Evolutionary conservation across 2,888 invertebrate species (phyloP), one percentile per base, ranked within the genome.

Genomic region (Ganaspis brasiliensis): DNA sequence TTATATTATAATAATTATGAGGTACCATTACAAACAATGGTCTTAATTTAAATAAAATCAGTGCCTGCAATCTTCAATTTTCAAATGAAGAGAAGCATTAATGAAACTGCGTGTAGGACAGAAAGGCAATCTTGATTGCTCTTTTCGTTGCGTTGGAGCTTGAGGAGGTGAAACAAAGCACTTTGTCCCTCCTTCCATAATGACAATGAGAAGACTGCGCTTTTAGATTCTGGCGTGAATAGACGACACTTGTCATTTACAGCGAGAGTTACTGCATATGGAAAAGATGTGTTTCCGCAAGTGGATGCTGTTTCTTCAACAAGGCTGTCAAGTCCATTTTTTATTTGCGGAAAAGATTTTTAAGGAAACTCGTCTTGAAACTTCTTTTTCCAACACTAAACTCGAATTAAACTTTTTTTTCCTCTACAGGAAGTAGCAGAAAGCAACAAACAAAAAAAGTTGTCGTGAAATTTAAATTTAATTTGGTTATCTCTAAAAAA

Each of bases 271-370:
- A 45, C 52, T 52, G 52, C 24, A 63, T 45, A 24, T 67, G 24
- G 45, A 24, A 67, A 67, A 40, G 24, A 67, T 67, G 40, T 45
- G 24, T 67, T 67, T 63, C 67, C 67, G 14, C 40, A 67, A 67
- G 40, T 40, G 45, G 67, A 67, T 67, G 40, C 24, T 26, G 45
- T 40, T 24, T 40, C 21, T 63, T 16, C 21, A 8, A 19, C 67
- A 21, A 67, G 24, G 24, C n/a, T 45, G 24, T 45, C 45, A 24
- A 45, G 45, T 67, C 5, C 67, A 67, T 67, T 67, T 24, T 67
- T 67, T 45, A 24, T 14, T 45, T 21, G 9, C 56, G 40, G 24
- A 45, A 21, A 21, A 14, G 9, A n/a, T 67, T 67, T 45, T 24
- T n/a, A 67, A 14, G 21, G 57, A 40, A 40, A 67, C 56, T 26